Conservation (phyloP, 1,140 invertebrate genomes). For the Temnothorax curvispinosus region DNA sequence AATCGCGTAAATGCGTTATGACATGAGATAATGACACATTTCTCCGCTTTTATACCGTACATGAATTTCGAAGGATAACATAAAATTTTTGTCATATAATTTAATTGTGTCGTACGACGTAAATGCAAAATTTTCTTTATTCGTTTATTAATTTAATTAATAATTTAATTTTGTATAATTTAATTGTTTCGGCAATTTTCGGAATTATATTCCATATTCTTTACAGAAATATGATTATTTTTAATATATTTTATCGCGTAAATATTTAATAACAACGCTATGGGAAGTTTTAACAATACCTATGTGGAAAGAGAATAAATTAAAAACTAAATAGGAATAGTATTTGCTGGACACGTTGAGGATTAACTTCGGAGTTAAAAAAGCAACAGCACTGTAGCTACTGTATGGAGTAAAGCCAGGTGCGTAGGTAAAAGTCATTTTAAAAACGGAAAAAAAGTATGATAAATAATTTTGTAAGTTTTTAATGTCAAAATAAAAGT, state of each 20-base stretch:
- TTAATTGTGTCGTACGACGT: neutral
- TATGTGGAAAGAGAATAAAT: slow-evolving; percentile 14
- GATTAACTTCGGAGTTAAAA: slow-evolving; percentile 8
- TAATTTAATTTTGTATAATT: neutral
- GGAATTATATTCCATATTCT: neutral
- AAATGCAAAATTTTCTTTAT: neutral
- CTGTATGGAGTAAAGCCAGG: neutral
- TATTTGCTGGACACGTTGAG: neutral
- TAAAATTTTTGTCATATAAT: neutral
- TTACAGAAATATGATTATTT: neutral
- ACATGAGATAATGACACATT: neutral
- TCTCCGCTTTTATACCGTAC: neutral
- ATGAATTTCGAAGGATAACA: neutral
- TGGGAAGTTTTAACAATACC: neutral
- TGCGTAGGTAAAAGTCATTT: neutral
- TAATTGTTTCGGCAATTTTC: neutral
- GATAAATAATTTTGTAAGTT: slow-evolving; percentile 26
- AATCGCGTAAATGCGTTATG: slow-evolving; percentile 34
- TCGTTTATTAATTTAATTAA: neutral
- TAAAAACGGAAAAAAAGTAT: slow-evolving; percentile 15
- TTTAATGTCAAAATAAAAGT: slow-evolving; percentile 22
- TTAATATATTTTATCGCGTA: neutral
- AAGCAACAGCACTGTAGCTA: slow-evolving; percentile 8
- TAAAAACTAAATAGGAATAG: slow-evolving; percentile 13
- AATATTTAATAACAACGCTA: neutral